Evolutionary conservation across 2,888 invertebrate genomes (phyloP).

Genomic region (Phaedon cochleariae): DNA sequence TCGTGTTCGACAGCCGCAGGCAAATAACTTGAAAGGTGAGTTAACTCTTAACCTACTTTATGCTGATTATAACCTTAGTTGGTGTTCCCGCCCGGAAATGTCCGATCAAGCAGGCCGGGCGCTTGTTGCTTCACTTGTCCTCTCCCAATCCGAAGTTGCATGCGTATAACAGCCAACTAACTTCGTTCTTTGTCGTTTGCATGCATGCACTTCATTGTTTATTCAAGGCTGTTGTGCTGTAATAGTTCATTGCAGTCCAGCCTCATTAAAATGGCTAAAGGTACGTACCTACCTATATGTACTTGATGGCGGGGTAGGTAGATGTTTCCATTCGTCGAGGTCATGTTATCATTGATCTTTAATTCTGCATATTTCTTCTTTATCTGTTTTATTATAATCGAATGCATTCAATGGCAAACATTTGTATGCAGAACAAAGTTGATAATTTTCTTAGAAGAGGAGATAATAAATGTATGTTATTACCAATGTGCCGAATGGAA

Average conservation of each 20-base stretch:
- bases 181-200: conserved; percentile 41
- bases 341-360: not conserved
- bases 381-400: not conserved
- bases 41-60: conserved; percentile 58
- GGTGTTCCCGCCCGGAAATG: conserved; percentile 45
- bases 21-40: conserved; percentile 57
- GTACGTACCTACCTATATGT: not conserved
- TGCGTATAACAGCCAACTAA: conserved; percentile 36
- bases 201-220: conserved; percentile 43
- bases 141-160: conserved; percentile 34
- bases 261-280: conserved; percentile 23
- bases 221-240: conserved; percentile 40
- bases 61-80: conserved; percentile 55
- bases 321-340: not conserved
- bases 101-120: conserved; percentile 31
- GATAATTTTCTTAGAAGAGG: not conserved
- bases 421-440: not conserved
- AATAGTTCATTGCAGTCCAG: conserved; percentile 18
- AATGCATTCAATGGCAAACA: not conserved
- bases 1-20: conserved; percentile 63
- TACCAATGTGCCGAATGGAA: too few species aligned
- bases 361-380: not conserved
- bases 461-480: too few species aligned
- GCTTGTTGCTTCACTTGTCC: conserved; percentile 52
- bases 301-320: not conserved